These are phyloP conservation scores for Calliphora vicina DNA, from an alignment of 1,140 invertebrate genomes.

Conservation along the genomic window DNA sequence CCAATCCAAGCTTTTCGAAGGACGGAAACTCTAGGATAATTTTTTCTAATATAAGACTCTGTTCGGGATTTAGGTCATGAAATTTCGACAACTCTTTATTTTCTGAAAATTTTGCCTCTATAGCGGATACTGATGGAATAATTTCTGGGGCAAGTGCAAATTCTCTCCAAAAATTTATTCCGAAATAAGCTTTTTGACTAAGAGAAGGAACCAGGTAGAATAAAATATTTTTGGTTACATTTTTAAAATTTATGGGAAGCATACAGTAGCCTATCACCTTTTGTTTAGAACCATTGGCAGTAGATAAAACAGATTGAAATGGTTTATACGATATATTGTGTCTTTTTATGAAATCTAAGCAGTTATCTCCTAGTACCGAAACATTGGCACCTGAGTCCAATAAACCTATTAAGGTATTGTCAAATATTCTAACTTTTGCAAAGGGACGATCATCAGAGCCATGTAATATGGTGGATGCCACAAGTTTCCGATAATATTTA, in stretches of 20 bases:
- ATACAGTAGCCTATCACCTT: background rate
- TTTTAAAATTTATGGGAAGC: background rate
- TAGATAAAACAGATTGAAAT: background rate
- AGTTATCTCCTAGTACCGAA: background rate
- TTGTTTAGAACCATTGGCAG: background rate
- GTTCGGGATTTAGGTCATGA: background rate
- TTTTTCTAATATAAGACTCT: background rate
- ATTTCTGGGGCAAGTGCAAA: background rate
- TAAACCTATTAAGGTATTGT: background rate
- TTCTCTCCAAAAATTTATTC: background rate
- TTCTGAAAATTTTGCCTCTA: background rate
- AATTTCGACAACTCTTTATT: background rate
- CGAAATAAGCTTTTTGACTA: background rate
- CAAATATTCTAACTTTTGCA: background rate
- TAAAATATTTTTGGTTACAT: background rate
- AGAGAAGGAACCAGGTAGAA: background rate
- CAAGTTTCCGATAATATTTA: background rate
- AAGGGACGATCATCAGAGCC: background rate
- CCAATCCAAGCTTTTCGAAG: constrained; percentile 24
- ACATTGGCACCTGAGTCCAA: constrained; percentile 1
- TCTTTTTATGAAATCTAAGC: background rate
- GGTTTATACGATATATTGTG: background rate
- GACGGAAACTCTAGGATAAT: background rate
- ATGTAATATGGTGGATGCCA: background rate
- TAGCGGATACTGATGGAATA: background rate